Percentiles rank a stretch among this genome's conserved stretches.
These are phyloP conservation scores for Rhinella marina DNA, from an alignment of 2,797 vertebrate species.

Conservation along the genomic window DNA sequence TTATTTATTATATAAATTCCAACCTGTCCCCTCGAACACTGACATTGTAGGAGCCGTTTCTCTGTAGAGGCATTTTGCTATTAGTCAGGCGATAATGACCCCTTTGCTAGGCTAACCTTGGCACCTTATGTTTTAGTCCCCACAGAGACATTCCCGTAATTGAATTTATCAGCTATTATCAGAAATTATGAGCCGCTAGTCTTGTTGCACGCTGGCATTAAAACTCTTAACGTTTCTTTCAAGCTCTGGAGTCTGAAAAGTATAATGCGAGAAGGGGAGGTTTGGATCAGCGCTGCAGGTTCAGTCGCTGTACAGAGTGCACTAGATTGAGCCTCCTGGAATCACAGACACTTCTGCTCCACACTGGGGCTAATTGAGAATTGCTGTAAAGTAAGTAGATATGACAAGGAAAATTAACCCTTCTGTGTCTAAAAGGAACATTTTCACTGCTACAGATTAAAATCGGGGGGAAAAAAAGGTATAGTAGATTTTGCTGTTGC, in stretches of 20 bases:
- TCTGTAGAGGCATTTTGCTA: conserved; percentile 40
- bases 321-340: conserved; percentile 48
- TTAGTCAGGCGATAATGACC: conserved; percentile 57
- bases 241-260: conserved; percentile 40
- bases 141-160: conserved; percentile 62
- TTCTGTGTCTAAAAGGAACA: background rate
- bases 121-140: conserved; percentile 62
- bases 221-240: conserved; percentile 51
- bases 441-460: background rate
- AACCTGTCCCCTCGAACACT: background rate
- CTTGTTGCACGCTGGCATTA: conserved; percentile 56
- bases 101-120: conserved; percentile 57
- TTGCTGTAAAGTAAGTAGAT: conserved; percentile 4
- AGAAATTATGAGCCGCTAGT: conserved; percentile 60
- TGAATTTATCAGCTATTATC: conserved; percentile 62
- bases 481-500: too few relatives aligned
- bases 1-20: background rate
- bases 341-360: conserved; percentile 10
- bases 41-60: conserved; percentile 45
- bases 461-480: background rate
- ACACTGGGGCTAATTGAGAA: conserved; percentile 38
- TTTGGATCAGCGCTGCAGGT: conserved; percentile 35
- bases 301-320: conserved; percentile 38
- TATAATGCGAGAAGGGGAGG: conserved; percentile 35
- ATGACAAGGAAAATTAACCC: conserved; percentile 33